These are phyloP conservation scores for Drosophila siamana DNA, from an alignment of 2,888 invertebrate species.

Conservation along the genomic window DNA sequence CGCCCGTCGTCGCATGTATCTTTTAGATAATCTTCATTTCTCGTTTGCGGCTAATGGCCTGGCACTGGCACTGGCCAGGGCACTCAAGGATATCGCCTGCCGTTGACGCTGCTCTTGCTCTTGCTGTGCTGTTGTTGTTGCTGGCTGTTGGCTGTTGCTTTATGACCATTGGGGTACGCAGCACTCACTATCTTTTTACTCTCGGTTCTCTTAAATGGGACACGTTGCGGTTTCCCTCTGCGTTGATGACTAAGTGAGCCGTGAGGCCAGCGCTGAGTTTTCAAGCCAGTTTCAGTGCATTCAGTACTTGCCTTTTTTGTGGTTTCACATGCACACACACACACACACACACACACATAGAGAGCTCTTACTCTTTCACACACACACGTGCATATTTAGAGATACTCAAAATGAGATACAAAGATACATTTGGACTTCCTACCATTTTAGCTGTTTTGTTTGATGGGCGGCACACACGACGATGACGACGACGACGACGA, in stretches of 20 bases:
- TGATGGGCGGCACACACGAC: constrained; percentile 74
- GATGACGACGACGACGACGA: constrained; percentile 38
- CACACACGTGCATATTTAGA: constrained; percentile 73
- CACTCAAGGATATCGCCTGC: constrained; percentile 75
- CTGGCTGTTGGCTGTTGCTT: constrained; percentile 53
- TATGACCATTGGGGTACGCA: constrained; percentile 69
- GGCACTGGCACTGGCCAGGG: constrained; percentile 68
- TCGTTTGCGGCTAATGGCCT: constrained; percentile 80
- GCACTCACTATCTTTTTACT: constrained; percentile 65
- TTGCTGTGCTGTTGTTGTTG: constrained; percentile 13
- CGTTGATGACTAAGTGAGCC: constrained; percentile 78
- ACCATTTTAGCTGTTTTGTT: constrained; percentile 71
- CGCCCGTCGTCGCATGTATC: constrained; percentile 69
- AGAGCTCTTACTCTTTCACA: constrained; percentile 34
- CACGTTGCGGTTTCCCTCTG: constrained; percentile 77
- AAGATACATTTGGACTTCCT: constrained; percentile 79
- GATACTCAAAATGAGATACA: constrained; percentile 79
- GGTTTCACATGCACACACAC: constrained; percentile 54
- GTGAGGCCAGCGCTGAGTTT: constrained; percentile 49
- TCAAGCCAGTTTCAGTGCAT: constrained; percentile 72
- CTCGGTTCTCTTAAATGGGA: constrained; percentile 70
- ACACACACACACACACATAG: constrained; percentile 27
- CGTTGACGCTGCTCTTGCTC: constrained; percentile 18
- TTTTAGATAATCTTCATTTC: constrained; percentile 80
- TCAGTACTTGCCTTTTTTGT: constrained; percentile 70